Evolutionary conservation across 2,797 vertebrate genomes (phyloP), one percentile per base, ranked within the genome.

Genomic region (Hippopotamyrus pictus): DNA sequence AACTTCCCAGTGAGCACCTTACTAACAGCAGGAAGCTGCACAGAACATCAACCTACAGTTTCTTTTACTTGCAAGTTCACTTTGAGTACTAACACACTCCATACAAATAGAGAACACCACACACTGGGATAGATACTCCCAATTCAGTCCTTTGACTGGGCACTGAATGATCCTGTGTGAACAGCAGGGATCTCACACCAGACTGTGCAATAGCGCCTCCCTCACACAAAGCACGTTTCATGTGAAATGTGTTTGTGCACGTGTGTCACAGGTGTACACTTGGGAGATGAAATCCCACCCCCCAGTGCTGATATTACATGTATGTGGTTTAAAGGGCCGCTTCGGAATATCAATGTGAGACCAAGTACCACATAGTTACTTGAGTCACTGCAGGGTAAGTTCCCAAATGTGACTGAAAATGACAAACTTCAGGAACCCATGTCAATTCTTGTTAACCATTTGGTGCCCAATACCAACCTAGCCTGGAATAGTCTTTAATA

Each of bases 41-140:
- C 17, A 82, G 7, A 46, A 82, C 37, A 46, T 82, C 73, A 44
- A 46, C 3, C 37, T 82, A 11, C 76, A 46, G 17, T 17, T 46
- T 82, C 37, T 46, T 82, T 82, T n/a, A 82, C 41, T 82, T 46
- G 37, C 41, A 82, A 46, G 76, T 46, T 14, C 41, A 82, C 37
- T 82, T n/a, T 46, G 76, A 82, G 76, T 82, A 82, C 76, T 82
- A n/a, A 44, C 76, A 82, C 76, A 46, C 76, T n/a, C 37, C 76
- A 8, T 19, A n/a, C 76, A 82, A 82, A 82, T 1, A 46, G 9
- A 41, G 33, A 37, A 76, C 14, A 2, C 37, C 12, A 41, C 33
- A 2, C 33, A 37, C 33, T 37, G 29, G 14, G 29, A 73, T 37
- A 73, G 65, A 73, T 37, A 82, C 37, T 44, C 76, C 41, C 17